These are phyloP conservation scores for Andrena flavipes DNA, from an alignment of 2,888 invertebrate species.

Conservation along the genomic window DNA sequence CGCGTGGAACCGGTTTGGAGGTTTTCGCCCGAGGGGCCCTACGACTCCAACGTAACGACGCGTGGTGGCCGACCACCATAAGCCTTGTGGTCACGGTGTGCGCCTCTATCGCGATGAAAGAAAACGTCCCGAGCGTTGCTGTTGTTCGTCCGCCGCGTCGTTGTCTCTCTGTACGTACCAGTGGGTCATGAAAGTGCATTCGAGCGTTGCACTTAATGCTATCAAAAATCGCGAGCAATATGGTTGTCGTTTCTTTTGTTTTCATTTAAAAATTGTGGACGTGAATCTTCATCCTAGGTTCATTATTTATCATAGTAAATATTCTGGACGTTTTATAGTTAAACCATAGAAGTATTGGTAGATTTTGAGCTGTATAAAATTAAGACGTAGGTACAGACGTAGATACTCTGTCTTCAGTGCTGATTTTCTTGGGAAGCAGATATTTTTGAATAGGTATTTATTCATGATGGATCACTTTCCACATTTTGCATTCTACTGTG, in stretches of 20 bases:
- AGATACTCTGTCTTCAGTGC: too few relatives aligned
- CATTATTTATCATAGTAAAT: too few relatives aligned
- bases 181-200: not conserved
- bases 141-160: conserved; percentile 2
- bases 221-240: not conserved
- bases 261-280: not conserved
- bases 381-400: too few relatives aligned
- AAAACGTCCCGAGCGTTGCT: conserved; percentile 56
- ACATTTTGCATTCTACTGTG: too few relatives aligned
- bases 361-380: too few relatives aligned
- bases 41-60: conserved; percentile 73
- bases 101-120: conserved; percentile 42
- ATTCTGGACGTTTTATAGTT: too few relatives aligned
- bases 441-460: too few relatives aligned
- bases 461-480: too few relatives aligned
- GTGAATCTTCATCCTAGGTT: not conserved
- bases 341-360: too few relatives aligned
- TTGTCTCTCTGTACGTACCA: conserved; percentile 15
- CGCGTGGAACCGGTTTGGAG: conserved; percentile 67
- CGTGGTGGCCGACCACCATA: conserved; percentile 69
- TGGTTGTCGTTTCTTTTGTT: not conserved
- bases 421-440: too few relatives aligned
- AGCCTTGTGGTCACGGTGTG: conserved; percentile 60
- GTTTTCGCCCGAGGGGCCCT: conserved; percentile 69
- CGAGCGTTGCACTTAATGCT: not conserved